Percentiles rank a stretch among this genome's conserved stretches.
Evolutionary conservation across 2,113 vertebrate genomes (phyloP).

Genomic region (Eublepharis macularius): DNA sequence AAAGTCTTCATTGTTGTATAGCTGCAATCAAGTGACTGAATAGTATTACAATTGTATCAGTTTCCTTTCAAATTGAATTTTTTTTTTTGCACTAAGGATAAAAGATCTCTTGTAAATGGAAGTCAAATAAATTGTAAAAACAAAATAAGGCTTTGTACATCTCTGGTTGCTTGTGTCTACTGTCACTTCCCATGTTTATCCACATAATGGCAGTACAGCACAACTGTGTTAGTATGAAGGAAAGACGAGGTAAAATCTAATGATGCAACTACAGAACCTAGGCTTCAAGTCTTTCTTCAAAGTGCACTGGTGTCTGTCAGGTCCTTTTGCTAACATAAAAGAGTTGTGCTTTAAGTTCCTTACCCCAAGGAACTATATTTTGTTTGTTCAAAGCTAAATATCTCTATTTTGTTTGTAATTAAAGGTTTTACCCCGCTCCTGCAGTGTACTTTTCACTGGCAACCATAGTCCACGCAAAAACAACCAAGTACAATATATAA

Average conservation of each 20-base stretch:
- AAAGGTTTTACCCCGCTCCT: neutral
- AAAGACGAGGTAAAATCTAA: neutral
- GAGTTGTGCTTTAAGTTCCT: no score
- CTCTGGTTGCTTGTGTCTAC: neutral
- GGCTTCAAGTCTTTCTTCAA: neutral
- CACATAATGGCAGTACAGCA: neutral
- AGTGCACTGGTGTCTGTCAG: neutral
- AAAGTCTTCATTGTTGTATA: no score
- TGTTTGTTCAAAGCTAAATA: neutral
- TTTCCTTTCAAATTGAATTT: no score
- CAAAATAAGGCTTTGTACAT: neutral
- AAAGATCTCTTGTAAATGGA: neutral
- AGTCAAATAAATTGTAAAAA: neutral
- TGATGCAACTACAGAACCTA: neutral
- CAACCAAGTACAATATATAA: neutral
- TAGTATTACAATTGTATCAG: no score
- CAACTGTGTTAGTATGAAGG: rapidly evolving
- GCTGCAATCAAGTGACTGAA: no score
- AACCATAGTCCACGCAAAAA: neutral
- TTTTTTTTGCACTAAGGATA: no score
- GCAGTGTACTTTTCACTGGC: neutral
- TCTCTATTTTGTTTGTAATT: neutral
- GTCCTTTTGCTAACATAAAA: neutral
- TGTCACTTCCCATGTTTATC: neutral
- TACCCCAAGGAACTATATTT: neutral